phyloP scores from a whole-genome alignment of 1,140 invertebrate genomes.

The Luehdorfia chinensis region DNA sequence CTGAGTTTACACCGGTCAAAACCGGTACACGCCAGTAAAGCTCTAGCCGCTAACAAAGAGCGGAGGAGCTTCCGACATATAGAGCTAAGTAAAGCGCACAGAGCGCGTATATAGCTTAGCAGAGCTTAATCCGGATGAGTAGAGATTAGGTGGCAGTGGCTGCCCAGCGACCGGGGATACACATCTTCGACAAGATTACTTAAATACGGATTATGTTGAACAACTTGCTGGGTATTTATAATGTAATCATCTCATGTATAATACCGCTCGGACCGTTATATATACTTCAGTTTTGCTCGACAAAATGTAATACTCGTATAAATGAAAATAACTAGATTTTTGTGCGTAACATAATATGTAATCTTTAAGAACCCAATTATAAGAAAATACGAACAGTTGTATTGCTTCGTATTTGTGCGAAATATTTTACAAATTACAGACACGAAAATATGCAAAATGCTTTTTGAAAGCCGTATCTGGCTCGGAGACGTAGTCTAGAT shows the following conservation, averaged over 20 bases:
- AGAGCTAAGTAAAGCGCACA: slow-evolving; percentile 25
- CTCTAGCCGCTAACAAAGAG: slow-evolving; percentile 34
- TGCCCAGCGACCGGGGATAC: slow-evolving; percentile 52
- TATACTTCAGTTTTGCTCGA: no score
- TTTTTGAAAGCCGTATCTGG: no score
- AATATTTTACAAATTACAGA: no score
- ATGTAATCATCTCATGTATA: slow-evolving; percentile 37
- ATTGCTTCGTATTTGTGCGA: no score
- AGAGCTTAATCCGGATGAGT: slow-evolving; percentile 51
- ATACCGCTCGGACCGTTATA: no score
- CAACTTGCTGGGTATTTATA: slow-evolving; percentile 48
- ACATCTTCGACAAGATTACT: slow-evolving; percentile 61
- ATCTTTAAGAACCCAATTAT: no score
- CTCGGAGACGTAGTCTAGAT: no score
- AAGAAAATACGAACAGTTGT: no score
- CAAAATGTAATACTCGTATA: no score
- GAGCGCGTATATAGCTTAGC: slow-evolving; percentile 44
- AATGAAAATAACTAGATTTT: no score
- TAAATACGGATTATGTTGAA: slow-evolving; percentile 63
- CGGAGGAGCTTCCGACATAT: slow-evolving; percentile 21
- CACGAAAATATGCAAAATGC: no score
- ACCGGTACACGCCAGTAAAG: slow-evolving; percentile 18
- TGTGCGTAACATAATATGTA: no score
- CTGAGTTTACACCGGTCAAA: slow-evolving; percentile 16
- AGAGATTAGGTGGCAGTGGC: slow-evolving; percentile 54